Evolutionary conservation across 2,113 vertebrate genomes (phyloP), one percentile per base, ranked within the genome.

Genomic region (Mionectes macconnelli): DNA sequence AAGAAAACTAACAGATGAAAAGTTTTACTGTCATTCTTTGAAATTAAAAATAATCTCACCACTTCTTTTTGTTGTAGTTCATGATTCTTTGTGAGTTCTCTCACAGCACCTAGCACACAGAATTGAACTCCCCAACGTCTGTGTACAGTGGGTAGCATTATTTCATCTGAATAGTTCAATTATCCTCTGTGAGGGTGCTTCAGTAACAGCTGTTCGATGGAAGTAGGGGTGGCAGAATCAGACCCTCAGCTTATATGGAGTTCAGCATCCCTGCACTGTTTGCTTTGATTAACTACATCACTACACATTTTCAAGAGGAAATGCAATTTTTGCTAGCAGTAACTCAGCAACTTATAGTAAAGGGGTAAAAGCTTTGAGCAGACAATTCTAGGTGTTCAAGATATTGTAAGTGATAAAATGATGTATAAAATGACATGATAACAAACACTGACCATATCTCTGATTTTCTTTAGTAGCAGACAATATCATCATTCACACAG

Each of bases 401-500:
- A 96, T 93, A 84, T 64, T 67, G 64, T 64, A 88, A 90, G 92
- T 67, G 93, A 97, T 96, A 94, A 95, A 96, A 85, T 78, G 85
- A 94, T 94, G 82, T 97, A 80, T 74, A 94, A 97, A 96, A 96
- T 95, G 90, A 94, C 87, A 88, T 84, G 93, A 95, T 96, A 96
- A 96, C 88, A 96, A 96, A 94, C 90, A 96, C 82, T 96, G 94
- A 93, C 93, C 90, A 70, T 92, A 95, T 96, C 92, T 93, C 93
- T 94, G 96, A 92, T 95, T 92, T 95, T 95, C 90, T 94, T 96
- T 93, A 94, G 93, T 90, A 89, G 88, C 79, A 89, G 85, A 95
- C 94, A 96, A 96, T 95, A 94, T 96, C 90, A 95, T 94, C 90
- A 93, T 93, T 97, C 93, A 96, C 90, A 94, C 83, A 96, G 93